Evolutionary conservation across 1,140 invertebrate genomes (phyloP), one percentile per base, ranked within the genome.

Genomic region (Gonatopus flavifemur): DNA sequence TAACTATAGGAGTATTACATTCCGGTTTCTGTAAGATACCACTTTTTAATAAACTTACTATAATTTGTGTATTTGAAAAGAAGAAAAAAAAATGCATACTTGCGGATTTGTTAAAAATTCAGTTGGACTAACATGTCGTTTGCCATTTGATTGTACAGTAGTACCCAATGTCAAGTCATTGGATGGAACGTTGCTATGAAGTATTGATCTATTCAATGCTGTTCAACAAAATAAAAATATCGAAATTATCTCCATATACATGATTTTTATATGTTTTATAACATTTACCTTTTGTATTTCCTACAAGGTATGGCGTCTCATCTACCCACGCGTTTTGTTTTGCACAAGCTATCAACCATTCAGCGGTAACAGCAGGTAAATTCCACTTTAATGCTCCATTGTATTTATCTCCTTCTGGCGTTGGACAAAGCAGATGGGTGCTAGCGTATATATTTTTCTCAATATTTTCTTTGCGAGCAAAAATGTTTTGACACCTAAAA

Each of bases 361-460:
- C 72, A 18, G 85, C 83, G 1, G 67, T 84, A 1, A 95, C 84
- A 18, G 88, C 88, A 1, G 83, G 90, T 76, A 92, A 66, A 13
- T 82, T 82, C 93, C 93, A 96, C 66, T 90, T 91, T 1, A 90
- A 70, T 1, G 93, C 90, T 7, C 90, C 93, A 25, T 75, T 70
- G 72, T 93, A 95, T 69, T 96, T 96, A 38, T 86, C 84, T 0
- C 93, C 91, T 49, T 78, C 78, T 0, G 89, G 73, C 0, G 74
- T 74, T 7, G 86, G 84, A 49, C 89, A 91, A 18, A 95, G 75
- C 1, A 96, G 80, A 74, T 93, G 91, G 0, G 90, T 93, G 31
- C 66, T 73, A 13, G 51, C 63, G 1, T 57, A 59, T 10, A 56
- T 77, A 32, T 74, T 71, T 48, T 80, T 80, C 10, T 72, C 74